Evolutionary conservation across 2,797 vertebrate species (phyloP), one percentile per base, ranked within the genome.

Genomic region (Onychomys leucogaster): DNA sequence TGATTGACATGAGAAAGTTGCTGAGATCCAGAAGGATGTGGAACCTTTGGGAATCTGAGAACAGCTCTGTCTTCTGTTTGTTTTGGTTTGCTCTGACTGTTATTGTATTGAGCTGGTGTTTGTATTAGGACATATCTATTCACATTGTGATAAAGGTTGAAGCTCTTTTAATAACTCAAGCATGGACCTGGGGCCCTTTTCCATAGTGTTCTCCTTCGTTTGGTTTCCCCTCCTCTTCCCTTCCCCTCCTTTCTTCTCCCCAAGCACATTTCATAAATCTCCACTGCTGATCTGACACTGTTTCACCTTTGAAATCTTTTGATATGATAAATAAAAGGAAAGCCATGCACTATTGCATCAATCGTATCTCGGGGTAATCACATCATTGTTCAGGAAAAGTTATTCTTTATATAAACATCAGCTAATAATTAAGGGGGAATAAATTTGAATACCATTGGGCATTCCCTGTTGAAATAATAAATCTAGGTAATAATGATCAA

Each of bases 331-430:
- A 67, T 76, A 80, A 95, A 87, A 16, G 3, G 1, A 80, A 83
- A 87, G 19, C 61, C 57, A 83, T 46, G 37, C 17, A 91, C 6
- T 75, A 17, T 27, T 88, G 37, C 55, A n/a, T 85, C 65, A 93
- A 90, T 34, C 27, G 73, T 9, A 89, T 27, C 16, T 81, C 9
- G 5, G 1, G 23, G 73, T 93, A 90, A 89, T 63, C 67, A 86
- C 94, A 90, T 67, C 63, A 3, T 32, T 92, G 23, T 94, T 90
- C 34, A 91, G 34, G n/a, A 46, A 87, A 89, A 94, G 55, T 90
- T 96, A 89, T 5, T 89, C n/a, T 92, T 95, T 83, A 89, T 61
- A 92, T 80, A 75, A 67, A 71, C 9, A 3, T 80, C 37, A 92
- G 52, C 55, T 87, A 82, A 80, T 82, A 76, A 90, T 23, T 89